Base-by-base conservation (phyloP, 2,888 invertebrate genomes). In the Oxycera nigricornis region DNA sequence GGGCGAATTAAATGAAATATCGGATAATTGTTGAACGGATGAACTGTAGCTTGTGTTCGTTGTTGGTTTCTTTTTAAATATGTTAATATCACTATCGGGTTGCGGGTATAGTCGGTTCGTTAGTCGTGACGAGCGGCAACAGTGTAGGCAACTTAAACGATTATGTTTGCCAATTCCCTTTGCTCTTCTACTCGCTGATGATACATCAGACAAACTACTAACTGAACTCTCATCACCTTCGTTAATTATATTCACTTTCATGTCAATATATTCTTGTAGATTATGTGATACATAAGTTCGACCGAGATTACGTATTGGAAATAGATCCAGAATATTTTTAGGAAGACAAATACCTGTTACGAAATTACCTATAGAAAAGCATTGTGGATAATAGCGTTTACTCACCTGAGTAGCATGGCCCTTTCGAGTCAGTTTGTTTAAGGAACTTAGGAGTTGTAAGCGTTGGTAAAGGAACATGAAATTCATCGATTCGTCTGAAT, bases 171-270 rank as follows among this genome's bases (percentile, higher is more conserved):
- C 81, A 46, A 80, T 77, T 81, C 83, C 85, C 77, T 83, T 85
- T 24, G 77, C 75, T 41, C 83, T 82, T 74, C 85, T 84, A 67
- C 85, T 85, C 31, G 82, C 82, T 0, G 83, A 83, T 26, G 85
- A 85, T 28, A 86, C 80, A 77, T 86, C 86, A 14, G 86, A 86
- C n/a, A 85, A 80, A 61, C 85, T 86, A 46, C 86, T 86, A 74
- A 85, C 84, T 30, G 83, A 83, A 28, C 84, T 83, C 76, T 84
- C 85, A 75, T 85, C 84, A 28, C 83, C 83, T 75, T 83, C 83
- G 73, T 82, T 84, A 20, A 83, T 70, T 76, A 84, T 78, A 77
- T 85, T 82, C 4, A 81, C 80, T 72, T 83, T 83, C 76, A 81
- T 80, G 61, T 83, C 77, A 76, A 85, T 85, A 46, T 83, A 82